Evolutionary conservation across 1,140 invertebrate genomes (phyloP), one percentile per base, ranked within the genome.

Genomic region (Drosophila asahinai): DNA sequence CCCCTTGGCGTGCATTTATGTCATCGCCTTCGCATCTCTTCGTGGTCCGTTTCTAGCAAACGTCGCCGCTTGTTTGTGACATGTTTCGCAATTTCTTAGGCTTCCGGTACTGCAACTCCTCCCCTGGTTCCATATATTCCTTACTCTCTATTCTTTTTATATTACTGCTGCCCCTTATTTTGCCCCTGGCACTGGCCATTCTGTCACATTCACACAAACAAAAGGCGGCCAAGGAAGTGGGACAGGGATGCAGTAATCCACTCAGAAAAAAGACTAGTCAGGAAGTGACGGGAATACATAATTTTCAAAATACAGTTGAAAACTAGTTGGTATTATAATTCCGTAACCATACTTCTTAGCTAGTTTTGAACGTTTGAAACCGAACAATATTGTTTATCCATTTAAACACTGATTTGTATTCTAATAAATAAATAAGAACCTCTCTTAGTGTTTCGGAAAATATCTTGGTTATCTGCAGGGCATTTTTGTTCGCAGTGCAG

Each of bases 1-100:
- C 17, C 27, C 38, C 27, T 19, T 27, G 7, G 47, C 54, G 36
- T 36, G 11, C 19, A 33, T 60, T 60, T 30, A 45, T 33, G 33
- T 25, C 12, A 17, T 22, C 48, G 15, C 42, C 42, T 45, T 76
- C 52, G 30, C 60, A 65, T 58, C 36, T 43, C 47, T 64, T 48
- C 63, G 58, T 63, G 68, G 55, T 45, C 33, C 48, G 25, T 33
- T 60, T 62, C 22, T 15, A 36, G 15, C 38, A 52, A 33, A 27
- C 48, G 38, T 33, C 30, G 48, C 45, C 49, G 47, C 30, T 77
- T 66, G 77, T 42, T 70, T 62, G 77, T 80, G 78, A 73, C 70
- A 67, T 80, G 62, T 68, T 64, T 80, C 55, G 80, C 76, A 51
- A 83, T 79, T 77, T 65, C 80, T 78, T 81, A 62, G 80, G 81